These are phyloP conservation scores for Sphaeridia pumilis DNA, from an alignment of 2,888 invertebrate genomes.

Conservation along the genomic window DNA sequence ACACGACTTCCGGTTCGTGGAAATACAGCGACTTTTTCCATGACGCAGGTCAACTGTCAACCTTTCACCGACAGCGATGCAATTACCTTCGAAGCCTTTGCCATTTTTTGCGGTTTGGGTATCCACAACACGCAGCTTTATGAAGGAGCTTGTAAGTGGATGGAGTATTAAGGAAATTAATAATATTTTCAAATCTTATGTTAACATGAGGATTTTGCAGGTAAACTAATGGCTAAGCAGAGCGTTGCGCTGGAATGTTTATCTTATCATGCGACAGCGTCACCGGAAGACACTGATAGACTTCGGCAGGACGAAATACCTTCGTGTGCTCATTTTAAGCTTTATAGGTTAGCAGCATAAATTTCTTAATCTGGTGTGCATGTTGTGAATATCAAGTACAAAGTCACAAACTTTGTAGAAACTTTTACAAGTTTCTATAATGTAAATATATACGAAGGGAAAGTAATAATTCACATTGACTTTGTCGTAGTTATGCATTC, in stretches of 20 bases:
- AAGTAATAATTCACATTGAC: too few relatives aligned
- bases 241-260: slow-evolving; percentile 90
- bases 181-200: too few relatives aligned
- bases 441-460: too few relatives aligned
- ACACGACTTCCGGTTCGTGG: too few relatives aligned
- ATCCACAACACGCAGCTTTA: slow-evolving; percentile 98
- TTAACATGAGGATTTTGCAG: too few relatives aligned
- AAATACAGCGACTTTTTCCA: neutral
- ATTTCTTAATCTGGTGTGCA: too few relatives aligned
- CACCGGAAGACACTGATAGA: slow-evolving; percentile 68
- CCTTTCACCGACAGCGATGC: slow-evolving; percentile 84
- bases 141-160: slow-evolving; percentile 81
- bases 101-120: slow-evolving; percentile 90
- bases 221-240: slow-evolving; percentile 82
- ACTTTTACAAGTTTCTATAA: too few relatives aligned
- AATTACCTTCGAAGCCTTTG: slow-evolving; percentile 87
- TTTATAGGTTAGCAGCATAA: too few relatives aligned
- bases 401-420: too few relatives aligned
- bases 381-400: too few relatives aligned
- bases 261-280: slow-evolving; percentile 90
- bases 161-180: too few relatives aligned
- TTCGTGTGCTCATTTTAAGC: slow-evolving; percentile 64
- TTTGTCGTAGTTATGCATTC: slow-evolving; percentile 48
- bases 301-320: slow-evolving; percentile 68
- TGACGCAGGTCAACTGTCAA: slow-evolving; percentile 57